Evolutionary conservation across 1,140 invertebrate genomes (phyloP).

Genomic region (Drosophila parabipectinata): DNA sequence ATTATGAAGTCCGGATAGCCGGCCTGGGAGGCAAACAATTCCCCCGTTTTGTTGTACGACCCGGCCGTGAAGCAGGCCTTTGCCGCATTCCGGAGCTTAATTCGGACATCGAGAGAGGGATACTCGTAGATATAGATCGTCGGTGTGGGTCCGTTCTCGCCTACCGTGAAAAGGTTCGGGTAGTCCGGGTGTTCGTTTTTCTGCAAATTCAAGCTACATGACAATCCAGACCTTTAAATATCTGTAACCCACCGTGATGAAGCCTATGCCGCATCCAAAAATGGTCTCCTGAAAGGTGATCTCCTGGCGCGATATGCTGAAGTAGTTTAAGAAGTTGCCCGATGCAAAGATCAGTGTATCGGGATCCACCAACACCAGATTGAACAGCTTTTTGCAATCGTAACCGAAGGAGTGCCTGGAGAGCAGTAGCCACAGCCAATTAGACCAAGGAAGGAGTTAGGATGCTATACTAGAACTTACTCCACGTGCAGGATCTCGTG

Average conservation of each 20-base stretch:
- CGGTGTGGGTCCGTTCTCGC: conserved; percentile 92
- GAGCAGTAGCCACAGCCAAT: background rate
- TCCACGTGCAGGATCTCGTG: conserved; percentile 59
- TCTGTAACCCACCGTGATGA: conserved; percentile 87
- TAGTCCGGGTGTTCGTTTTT: conserved; percentile 88
- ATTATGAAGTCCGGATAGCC: conserved; percentile 93
- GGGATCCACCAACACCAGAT: conserved; percentile 90
- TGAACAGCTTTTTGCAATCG: conserved; percentile 91
- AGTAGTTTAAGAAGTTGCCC: conserved; percentile 92
- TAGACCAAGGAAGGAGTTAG: background rate
- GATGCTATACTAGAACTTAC: conserved; percentile 20
- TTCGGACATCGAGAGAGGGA: conserved; percentile 90
- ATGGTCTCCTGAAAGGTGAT: conserved; percentile 89
- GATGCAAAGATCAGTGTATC: conserved; percentile 90
- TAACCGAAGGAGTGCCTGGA: conserved; percentile 93
- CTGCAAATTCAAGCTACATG: conserved; percentile 83
- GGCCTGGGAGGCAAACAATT: conserved; percentile 92
- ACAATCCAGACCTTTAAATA: background rate
- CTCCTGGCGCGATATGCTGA: conserved; percentile 88
- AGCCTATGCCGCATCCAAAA: conserved; percentile 91
- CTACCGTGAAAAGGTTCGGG: conserved; percentile 91
- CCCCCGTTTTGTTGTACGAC: conserved; percentile 92
- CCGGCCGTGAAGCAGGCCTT: conserved; percentile 89
- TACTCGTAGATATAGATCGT: conserved; percentile 93
- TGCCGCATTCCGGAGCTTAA: conserved; percentile 90